These are phyloP conservation scores for Nixonia krombeini DNA, from an alignment of 1,140 invertebrate species.

Conservation along the genomic window DNA sequence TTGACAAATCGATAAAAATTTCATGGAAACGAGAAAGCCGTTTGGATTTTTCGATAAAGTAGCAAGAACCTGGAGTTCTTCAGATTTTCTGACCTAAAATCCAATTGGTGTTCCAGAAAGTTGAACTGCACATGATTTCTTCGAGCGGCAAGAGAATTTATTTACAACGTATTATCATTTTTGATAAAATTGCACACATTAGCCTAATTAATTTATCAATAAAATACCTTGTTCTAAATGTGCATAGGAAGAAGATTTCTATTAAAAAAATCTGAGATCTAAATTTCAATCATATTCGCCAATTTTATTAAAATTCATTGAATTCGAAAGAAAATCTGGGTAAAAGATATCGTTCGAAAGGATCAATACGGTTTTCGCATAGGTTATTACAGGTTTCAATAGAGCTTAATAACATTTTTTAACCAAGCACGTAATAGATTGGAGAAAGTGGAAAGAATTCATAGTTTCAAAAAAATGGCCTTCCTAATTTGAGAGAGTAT, in stretches of 20 bases:
- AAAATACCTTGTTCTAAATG: too few relatives aligned
- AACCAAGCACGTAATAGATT: too few relatives aligned
- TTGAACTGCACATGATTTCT: constrained; percentile 30
- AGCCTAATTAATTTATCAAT: constrained; percentile 18
- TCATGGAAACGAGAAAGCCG: neutral
- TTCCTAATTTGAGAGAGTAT: too few relatives aligned
- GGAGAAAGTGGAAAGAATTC: too few relatives aligned
- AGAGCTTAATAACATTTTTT: too few relatives aligned
- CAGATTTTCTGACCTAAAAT: constrained; percentile 28
- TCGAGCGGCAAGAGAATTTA: constrained; percentile 17
- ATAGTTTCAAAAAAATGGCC: too few relatives aligned
- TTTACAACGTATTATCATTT: constrained; percentile 29
- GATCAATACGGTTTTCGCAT: too few relatives aligned
- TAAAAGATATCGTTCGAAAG: neutral
- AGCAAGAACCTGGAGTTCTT: constrained; percentile 21
- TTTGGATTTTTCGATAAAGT: constrained; percentile 22
- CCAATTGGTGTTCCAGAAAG: constrained; percentile 41
- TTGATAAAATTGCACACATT: constrained; percentile 21
- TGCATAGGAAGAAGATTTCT: too few relatives aligned
- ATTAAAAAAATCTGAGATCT: neutral
- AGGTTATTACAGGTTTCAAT: too few relatives aligned
- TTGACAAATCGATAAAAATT: constrained; percentile 6
- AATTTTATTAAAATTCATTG: neutral
- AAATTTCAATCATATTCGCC: neutral
- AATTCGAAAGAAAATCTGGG: neutral